These are phyloP conservation scores for Linepithema humile DNA, from an alignment of 1,140 invertebrate species.

Conservation along the genomic window DNA sequence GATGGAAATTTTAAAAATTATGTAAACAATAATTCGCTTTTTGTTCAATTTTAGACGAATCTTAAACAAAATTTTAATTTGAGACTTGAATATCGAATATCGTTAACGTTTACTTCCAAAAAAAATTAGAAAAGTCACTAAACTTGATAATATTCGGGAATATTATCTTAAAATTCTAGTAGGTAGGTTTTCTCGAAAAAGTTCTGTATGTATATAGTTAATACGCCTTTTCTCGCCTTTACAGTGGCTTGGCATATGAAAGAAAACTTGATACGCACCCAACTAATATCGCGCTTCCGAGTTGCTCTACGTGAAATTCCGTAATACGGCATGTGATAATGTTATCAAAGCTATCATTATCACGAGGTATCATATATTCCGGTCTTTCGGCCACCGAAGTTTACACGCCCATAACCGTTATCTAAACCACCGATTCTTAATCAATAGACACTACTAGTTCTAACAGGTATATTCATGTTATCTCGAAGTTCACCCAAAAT, in stretches of 20 bases:
- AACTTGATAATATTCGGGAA: neutral
- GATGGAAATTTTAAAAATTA: neutral
- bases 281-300: neutral
- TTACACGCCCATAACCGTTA: neutral
- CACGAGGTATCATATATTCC: neutral
- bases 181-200: neutral
- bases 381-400: neutral
- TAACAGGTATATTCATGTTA: neutral
- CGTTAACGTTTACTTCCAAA: neutral
- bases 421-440: neutral
- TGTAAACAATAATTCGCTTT: neutral
- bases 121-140: neutral
- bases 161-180: neutral
- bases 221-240: neutral
- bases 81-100: neutral
- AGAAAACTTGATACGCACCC: constrained; percentile 7
- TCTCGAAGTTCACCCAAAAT: neutral
- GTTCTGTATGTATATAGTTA: neutral
- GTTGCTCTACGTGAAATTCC: neutral
- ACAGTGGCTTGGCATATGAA: neutral
- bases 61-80: neutral
- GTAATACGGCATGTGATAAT: too few relatives aligned
- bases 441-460: neutral
- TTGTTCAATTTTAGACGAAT: neutral
- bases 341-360: neutral